Evolutionary conservation across 2,888 invertebrate species (phyloP), one percentile per base, ranked within the genome.

Genomic region (Drosophila paranaensis): DNA sequence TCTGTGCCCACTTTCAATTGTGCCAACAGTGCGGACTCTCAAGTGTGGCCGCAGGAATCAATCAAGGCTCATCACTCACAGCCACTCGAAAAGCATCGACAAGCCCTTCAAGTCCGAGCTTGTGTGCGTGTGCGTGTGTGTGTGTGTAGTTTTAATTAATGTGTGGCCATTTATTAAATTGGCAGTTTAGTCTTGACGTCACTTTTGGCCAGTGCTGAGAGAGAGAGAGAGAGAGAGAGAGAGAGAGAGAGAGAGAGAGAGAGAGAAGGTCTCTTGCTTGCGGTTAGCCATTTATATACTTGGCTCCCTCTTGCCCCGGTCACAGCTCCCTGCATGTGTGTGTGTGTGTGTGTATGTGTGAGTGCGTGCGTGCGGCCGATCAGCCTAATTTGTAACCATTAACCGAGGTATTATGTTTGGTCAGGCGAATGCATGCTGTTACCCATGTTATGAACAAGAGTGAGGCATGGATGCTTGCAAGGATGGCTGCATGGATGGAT

Each of bases 91-190:
- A 60, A 54, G 60, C 68, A 55, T 62, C 70, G 57, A 68, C 64
- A 64, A 67, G 42, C 60, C 66, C 65, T 70, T 65, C 60, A 60
- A 57, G 37, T 57, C 45, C 62, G 56, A 72, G 65, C 56, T 63
- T 60, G 69, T 70, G 70, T 70, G 56, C 58, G 58, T 63, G 71
- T 76, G 70, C 1, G 71, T 76, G 70, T 70, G 71, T 75, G 69
- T 68, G 69, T 77, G 58, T 70, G 57, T 48, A 71, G 74, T 69
- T 80, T 81, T 91, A 91, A 91, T 91, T 91, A 91, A 91, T 91
- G 90, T 85, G 74, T 76, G 85, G 79, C 88, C 89, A 91, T 91
- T 91, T 90, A 89, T 91, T 85, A 91, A 90, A 91, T 91, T 91
- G 91, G 89, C 91, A 91, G 91, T 87, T 90, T 81, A 88, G 79